A percentile compares a stretch with the other conserved stretches of the same genome.
These are phyloP conservation scores for Tragulus kanchil DNA, from an alignment of 2,113 vertebrate genomes.

Conservation along the genomic window DNA sequence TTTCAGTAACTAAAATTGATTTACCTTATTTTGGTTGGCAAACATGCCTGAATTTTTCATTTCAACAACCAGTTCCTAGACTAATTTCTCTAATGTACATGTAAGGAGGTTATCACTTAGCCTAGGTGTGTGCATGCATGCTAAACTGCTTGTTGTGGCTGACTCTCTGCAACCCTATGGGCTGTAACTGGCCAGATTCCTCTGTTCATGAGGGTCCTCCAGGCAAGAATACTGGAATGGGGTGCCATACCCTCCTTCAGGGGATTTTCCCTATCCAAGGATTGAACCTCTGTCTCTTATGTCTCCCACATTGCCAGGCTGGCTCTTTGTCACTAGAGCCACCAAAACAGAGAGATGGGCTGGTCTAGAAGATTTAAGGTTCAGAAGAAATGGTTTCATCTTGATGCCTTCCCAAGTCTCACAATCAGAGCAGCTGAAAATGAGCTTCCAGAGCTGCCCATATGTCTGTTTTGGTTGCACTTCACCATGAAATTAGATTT, in stretches of 20 bases:
- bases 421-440: not conserved
- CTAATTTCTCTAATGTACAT: not conserved
- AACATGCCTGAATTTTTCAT: not conserved
- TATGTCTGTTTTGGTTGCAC: not conserved
- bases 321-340: not conserved
- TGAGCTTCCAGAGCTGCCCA: not conserved
- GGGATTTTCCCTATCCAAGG: not conserved
- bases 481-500: not conserved
- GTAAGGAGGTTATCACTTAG: not conserved
- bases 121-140: not conserved
- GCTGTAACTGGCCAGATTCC: not conserved
- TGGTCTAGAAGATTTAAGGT: not conserved
- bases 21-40: not conserved
- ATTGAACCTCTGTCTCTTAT: not conserved
- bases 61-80: no score
- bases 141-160: not conserved
- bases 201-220: not conserved
- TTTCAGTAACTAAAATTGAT: not conserved
- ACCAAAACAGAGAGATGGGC: not conserved
- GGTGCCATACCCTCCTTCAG: not conserved
- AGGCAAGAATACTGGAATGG: not conserved
- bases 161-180: not conserved
- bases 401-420: not conserved
- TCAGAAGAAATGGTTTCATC: not conserved
- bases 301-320: not conserved